Evolutionary conservation across 2,113 vertebrate species (phyloP).

Genomic region (Phodopus roborovskii): DNA sequence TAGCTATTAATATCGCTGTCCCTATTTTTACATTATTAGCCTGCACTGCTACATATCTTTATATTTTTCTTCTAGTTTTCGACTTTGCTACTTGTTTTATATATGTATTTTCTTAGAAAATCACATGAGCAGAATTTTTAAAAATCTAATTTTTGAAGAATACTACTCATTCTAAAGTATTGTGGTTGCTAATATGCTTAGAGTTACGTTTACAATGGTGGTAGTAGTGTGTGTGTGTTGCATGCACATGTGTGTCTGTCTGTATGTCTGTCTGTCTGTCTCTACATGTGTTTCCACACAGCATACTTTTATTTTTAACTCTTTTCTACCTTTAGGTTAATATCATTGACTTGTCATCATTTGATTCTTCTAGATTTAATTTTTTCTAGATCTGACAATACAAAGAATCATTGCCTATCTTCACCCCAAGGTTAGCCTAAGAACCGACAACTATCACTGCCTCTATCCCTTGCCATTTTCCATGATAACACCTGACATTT

Average conservation of each 20-base stretch:
- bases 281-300: background rate
- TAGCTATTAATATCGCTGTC: conserved; percentile 28
- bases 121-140: background rate
- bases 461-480: background rate
- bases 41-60: background rate
- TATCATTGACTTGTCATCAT: background rate
- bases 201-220: background rate
- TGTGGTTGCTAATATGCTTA: background rate
- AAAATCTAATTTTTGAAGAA: conserved; percentile 12
- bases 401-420: background rate
- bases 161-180: background rate
- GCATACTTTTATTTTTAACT: conserved; percentile 6
- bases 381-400: conserved; percentile 2
- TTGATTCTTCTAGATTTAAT: background rate
- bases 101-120: background rate
- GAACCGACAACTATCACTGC: background rate
- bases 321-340: conserved; percentile 31
- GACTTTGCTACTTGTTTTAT: conserved; percentile 1
- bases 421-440: background rate
- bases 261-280: fast-evolving
- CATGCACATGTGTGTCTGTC: background rate
- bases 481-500: background rate
- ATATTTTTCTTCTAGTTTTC: conserved; percentile 11
- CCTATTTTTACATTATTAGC: conserved; percentile 29
- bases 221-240: background rate